These are phyloP conservation scores for Oreochromis tanganicae DNA, from an alignment of 2,113 vertebrate species.

Conservation along the genomic window DNA sequence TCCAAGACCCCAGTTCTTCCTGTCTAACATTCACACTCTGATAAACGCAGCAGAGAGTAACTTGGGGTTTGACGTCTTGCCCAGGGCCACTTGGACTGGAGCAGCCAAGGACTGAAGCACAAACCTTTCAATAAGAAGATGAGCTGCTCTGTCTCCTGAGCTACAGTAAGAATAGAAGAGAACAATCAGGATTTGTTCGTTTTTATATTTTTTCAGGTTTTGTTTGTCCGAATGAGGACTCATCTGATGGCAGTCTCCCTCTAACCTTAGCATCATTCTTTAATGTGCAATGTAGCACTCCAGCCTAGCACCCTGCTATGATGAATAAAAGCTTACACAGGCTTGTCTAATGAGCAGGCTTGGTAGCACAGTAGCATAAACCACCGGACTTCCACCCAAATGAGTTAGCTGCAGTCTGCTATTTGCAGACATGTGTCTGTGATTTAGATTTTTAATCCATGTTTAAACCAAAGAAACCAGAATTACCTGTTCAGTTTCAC, in stretches of 20 bases:
- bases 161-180: background rate
- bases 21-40: background rate
- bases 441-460: fast-evolving
- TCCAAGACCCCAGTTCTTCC: background rate
- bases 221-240: background rate
- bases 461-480: background rate
- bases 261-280: background rate
- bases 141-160: background rate
- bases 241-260: background rate
- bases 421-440: background rate
- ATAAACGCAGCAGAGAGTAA: background rate
- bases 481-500: background rate
- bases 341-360: background rate
- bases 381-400: background rate
- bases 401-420: background rate
- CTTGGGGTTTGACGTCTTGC: too few species aligned
- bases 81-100: background rate
- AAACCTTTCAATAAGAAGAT: background rate
- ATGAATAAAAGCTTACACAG: background rate
- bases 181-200: background rate
- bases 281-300: background rate
- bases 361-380: background rate
- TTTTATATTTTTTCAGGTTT: background rate
- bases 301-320: fast-evolving
- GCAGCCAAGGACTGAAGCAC: background rate